Conservation (phyloP, 1,140 invertebrate species). For the Sogatella furcifera region DNA sequence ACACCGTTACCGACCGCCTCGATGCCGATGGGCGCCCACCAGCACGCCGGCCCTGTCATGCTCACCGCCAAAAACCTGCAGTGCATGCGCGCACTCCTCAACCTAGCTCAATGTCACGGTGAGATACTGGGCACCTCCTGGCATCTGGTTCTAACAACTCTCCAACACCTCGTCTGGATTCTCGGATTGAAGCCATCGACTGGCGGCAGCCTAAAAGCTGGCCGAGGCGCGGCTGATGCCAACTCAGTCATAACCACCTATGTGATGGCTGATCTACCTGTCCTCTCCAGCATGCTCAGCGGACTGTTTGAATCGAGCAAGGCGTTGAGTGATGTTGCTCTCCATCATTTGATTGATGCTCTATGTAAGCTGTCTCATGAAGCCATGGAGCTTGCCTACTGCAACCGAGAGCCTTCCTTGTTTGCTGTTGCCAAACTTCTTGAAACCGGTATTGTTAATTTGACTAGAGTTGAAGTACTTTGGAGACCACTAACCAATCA, state of each 20-base stretch:
- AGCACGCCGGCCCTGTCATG: conserved; percentile 81
- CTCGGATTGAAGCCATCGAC: conserved; percentile 90
- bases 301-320: conserved; percentile 90
- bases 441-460: conserved; percentile 91
- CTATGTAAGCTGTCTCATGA: conserved; percentile 92
- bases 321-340: conserved; percentile 84
- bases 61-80: conserved; percentile 95
- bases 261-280: conserved; percentile 91
- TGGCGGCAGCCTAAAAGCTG: conserved; percentile 80
- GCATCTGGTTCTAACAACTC: conserved; percentile 88
- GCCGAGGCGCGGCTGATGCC: conserved; percentile 53
- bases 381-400: conserved; percentile 93
- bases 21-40: conserved; percentile 64
- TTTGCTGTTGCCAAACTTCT: conserved; percentile 96
- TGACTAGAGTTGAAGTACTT: conserved; percentile 84
- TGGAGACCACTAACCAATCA: conserved; percentile 97
- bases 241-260: conserved; percentile 92
- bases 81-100: conserved; percentile 83
- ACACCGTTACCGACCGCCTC: conserved; percentile 80
- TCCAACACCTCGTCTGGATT: conserved; percentile 95
- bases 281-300: conserved; percentile 84
- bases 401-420: conserved; percentile 90
- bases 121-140: conserved; percentile 85
- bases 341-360: conserved; percentile 94
- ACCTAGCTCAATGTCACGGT: conserved; percentile 84